These are phyloP conservation scores for Erynnis tages DNA, from an alignment of 2,888 invertebrate genomes.

Conservation along the genomic window DNA sequence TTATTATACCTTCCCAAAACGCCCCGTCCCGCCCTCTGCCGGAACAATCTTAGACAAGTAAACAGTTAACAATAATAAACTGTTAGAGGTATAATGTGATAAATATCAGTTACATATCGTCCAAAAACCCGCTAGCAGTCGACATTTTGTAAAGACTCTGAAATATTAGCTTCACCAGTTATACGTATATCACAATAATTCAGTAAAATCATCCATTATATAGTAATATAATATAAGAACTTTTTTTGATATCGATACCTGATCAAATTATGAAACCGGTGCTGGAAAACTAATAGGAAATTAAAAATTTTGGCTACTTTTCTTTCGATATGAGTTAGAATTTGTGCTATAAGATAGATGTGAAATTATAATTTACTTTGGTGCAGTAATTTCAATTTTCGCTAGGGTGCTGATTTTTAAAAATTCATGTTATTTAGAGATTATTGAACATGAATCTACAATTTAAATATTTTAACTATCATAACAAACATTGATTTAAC, in stretches of 20 bases:
- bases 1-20: conserved; percentile 8
- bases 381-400: conserved; percentile 14
- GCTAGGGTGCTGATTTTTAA: conserved; percentile 17
- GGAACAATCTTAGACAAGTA: conserved; percentile 45
- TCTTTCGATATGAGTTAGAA: background rate
- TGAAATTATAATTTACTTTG: conserved; percentile 11
- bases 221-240: conserved; percentile 17
- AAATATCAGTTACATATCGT: conserved; percentile 53
- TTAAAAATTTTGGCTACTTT: conserved; percentile 8
- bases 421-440: conserved; percentile 19
- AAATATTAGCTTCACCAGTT: conserved; percentile 59
- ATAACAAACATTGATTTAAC: conserved; percentile 14
- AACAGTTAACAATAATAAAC: conserved; percentile 76
- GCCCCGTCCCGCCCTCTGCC: conserved; percentile 35
- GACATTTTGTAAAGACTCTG: conserved; percentile 70
- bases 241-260: conserved; percentile 14
- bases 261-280: conserved; percentile 5
- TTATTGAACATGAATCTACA: conserved; percentile 17
- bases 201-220: conserved; percentile 42
- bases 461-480: conserved; percentile 14
- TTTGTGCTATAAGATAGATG: conserved; percentile 11
- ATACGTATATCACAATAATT: conserved; percentile 67
- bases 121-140: conserved; percentile 64
- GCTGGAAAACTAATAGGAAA: conserved; percentile 1
- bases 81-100: conserved; percentile 64